Evolutionary conservation across 2,797 vertebrate species (phyloP).

Genomic region (Lerista edwardsae): DNA sequence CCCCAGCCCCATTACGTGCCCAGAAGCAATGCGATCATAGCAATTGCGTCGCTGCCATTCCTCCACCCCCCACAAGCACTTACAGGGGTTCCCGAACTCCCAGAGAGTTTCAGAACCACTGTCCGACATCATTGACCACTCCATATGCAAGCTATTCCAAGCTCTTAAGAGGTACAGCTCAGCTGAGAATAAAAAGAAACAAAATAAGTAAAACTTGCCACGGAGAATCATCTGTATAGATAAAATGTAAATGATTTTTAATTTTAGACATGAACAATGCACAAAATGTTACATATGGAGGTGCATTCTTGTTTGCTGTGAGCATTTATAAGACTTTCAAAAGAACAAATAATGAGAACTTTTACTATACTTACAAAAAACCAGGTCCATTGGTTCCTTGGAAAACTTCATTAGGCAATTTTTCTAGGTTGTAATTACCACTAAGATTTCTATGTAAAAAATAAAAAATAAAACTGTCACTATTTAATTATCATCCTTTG

Average conservation of each 20-base stretch:
- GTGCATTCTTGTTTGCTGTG: not conserved
- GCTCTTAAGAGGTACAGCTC: not conserved
- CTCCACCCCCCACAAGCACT: too few relatives aligned
- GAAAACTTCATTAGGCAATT: conserved; percentile 79
- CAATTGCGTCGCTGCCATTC: too few relatives aligned
- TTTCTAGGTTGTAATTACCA: conserved; percentile 80
- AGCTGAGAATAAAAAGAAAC: not conserved
- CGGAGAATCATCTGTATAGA: not conserved
- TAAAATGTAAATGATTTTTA: not conserved
- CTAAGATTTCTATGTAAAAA: conserved; percentile 77
- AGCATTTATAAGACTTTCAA: not conserved
- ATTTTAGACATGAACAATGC: not conserved
- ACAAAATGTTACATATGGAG: not conserved
- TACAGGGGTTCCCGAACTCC: too few relatives aligned
- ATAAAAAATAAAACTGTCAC: not conserved
- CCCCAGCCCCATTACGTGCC: too few relatives aligned
- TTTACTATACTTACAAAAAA: conserved; percentile 78
- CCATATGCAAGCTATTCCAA: not conserved
- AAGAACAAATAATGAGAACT: conserved; percentile 36
- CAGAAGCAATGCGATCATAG: too few relatives aligned
- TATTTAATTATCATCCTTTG: not conserved
- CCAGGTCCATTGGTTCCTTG: conserved; percentile 78
- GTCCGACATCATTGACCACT: too few relatives aligned
- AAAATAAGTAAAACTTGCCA: not conserved
- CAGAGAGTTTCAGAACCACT: too few relatives aligned